Evolutionary conservation across 2,113 vertebrate genomes (phyloP).

Genomic region (Columba livia): DNA sequence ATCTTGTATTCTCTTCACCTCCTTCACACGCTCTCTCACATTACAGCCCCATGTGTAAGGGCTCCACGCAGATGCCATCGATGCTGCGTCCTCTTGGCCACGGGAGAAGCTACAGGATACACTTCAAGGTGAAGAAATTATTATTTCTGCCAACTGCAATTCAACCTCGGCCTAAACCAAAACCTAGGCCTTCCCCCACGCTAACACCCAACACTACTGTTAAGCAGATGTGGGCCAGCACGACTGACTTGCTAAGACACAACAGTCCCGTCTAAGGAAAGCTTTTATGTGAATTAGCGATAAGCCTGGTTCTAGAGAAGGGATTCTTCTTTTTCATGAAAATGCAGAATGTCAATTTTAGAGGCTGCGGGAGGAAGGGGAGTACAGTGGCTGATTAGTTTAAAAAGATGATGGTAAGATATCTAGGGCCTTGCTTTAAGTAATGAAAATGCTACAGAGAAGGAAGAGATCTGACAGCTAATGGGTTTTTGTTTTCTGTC

Average conservation of each 20-base stretch:
- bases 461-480: background rate
- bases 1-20: background rate
- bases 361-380: constrained; percentile 29
- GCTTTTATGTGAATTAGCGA: background rate
- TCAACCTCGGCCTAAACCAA: constrained; percentile 1
- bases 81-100: background rate
- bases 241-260: background rate
- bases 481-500: background rate
- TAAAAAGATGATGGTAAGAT: constrained; percentile 6
- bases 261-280: background rate
- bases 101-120: background rate
- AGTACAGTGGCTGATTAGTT: background rate
- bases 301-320: background rate
- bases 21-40: background rate
- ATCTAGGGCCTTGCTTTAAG: constrained; percentile 16
- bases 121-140: background rate
- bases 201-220: background rate
- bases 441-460: constrained; percentile 18
- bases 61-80: background rate
- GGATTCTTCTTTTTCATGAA: background rate
- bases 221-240: background rate
- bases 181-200: background rate
- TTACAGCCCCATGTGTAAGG: background rate
- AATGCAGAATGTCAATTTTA: background rate
- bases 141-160: constrained; percentile 6